Evolutionary conservation across 2,113 vertebrate species (phyloP).

Genomic region (Xyliphius kryptos): DNA sequence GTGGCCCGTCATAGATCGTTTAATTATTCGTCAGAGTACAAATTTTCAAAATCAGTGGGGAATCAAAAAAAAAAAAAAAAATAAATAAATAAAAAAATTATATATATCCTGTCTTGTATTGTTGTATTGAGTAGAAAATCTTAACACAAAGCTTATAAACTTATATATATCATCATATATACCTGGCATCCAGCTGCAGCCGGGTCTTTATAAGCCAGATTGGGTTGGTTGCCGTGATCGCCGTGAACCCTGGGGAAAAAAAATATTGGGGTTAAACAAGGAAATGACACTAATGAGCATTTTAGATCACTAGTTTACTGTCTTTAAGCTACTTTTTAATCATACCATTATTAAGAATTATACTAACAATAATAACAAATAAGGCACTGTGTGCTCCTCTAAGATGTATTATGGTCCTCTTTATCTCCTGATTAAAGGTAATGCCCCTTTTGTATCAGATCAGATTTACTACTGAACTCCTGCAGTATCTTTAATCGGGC

Average conservation of each 20-base stretch:
- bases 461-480: slow-evolving; percentile 1
- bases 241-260: slow-evolving; percentile 89
- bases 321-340: neutral
- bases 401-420: slow-evolving; percentile 33
- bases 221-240: slow-evolving; percentile 95
- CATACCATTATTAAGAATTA: no score
- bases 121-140: no score
- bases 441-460: no score
- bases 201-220: slow-evolving; percentile 98
- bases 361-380: neutral
- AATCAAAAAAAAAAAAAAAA: no score
- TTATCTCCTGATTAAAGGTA: neutral
- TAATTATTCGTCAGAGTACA: no score
- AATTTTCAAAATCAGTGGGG: no score
- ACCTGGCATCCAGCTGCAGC: slow-evolving; percentile 95
- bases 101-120: no score
- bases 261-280: slow-evolving; percentile 54
- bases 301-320: slow-evolving; percentile 25
- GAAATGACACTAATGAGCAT: slow-evolving; percentile 39
- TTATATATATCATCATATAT: no score
- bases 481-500: neutral
- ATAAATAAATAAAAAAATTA: no score
- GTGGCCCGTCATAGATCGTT: no score
- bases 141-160: no score
- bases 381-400: slow-evolving; percentile 31